Percentiles rank a stretch among this genome's conserved stretches.
phyloP scores from a whole-genome alignment of 2,797 vertebrate species.

The Myotis vivesi region DNA sequence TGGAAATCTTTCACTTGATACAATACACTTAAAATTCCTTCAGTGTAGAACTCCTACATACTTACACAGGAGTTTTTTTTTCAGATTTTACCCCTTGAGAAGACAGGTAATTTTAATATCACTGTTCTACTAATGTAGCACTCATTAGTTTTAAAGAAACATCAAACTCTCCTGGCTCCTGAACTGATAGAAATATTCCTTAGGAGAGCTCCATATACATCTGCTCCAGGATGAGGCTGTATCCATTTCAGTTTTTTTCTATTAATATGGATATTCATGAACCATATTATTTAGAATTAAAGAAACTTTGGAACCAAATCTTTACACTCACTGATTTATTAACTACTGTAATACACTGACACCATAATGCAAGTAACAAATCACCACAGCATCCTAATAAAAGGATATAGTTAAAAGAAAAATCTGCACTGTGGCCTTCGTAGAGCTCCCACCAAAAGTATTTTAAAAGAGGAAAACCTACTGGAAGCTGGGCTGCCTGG shows the following conservation, averaged over 20 bases:
- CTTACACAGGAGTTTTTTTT: background rate
- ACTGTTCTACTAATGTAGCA: background rate
- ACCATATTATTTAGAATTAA: constrained; percentile 71
- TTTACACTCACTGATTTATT: constrained; percentile 82
- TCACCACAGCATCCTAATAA: constrained; percentile 82
- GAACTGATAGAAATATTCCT: constrained; percentile 39
- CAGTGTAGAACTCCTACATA: constrained; percentile 21
- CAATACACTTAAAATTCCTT: background rate
- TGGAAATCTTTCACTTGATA: background rate
- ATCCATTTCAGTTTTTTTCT: constrained; percentile 61
- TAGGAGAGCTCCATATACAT: constrained; percentile 35
- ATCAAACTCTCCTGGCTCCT: constrained; percentile 20
- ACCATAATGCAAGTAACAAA: constrained; percentile 79
- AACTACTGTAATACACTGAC: constrained; percentile 82
- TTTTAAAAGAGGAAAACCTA: constrained; percentile 85
- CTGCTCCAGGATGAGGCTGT: constrained; percentile 48
- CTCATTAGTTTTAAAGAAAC: constrained; percentile 31
- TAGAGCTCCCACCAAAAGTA: constrained; percentile 79
- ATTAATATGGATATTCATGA: constrained; percentile 69
- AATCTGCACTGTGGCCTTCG: constrained; percentile 79
- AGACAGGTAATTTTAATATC: constrained; percentile 2
- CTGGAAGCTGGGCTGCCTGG: constrained; percentile 86
- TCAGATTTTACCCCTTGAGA: constrained; percentile 12
- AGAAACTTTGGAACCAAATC: constrained; percentile 77
- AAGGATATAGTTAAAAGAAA: constrained; percentile 84